Evolutionary conservation across 1,140 invertebrate species (phyloP), one percentile per base, ranked within the genome.

Genomic region (Tigriopus japonicus): DNA sequence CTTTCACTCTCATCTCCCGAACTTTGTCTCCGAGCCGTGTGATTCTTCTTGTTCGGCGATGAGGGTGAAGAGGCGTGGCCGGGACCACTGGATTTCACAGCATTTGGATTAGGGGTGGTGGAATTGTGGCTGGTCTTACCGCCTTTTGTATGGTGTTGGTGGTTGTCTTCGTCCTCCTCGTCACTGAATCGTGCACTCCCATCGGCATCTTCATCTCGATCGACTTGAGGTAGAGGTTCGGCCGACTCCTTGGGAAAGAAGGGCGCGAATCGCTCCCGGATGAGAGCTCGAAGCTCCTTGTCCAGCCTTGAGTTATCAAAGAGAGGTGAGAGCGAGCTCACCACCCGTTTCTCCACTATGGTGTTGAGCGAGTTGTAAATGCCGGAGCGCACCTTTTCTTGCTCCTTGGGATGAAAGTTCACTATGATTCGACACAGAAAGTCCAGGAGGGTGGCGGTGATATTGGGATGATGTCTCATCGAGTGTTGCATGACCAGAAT

Each of bases 401-500:
- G 28, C 35, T 51, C 59, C 23, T 21, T 24, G 13, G 59, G 61
- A 41, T 52, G 23, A 43, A 55, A 63, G 17, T 64, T 42, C 45
- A n/a, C 19, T 69, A 73, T 76, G 76, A 86, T 82, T 69, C 83
- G 73, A 75, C 91, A 95, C 52, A 98, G 76, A 74, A 97, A 98
- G 74, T 97, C 92, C 63, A 97, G 73, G 53, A 97, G 75, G 12
- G 89, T 93, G 52, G 87, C 89, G 66, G 91, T 95, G 62, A 96
- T 90, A 43, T 85, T 85, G 45, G 92, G 89, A 78, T 97, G 92
- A 67, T 87, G 88, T 69, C 87, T 80, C 78, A 97, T 89, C 42
- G 90, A 95, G 76, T 96, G 87, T 71, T 91, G 87, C 91, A 97
- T 98, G 0, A 97, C 90, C 61, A 98, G 77, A 69, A 97, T 95